Conservation (phyloP, 1,140 invertebrate species). For the Araneus ventricosus region DNA sequence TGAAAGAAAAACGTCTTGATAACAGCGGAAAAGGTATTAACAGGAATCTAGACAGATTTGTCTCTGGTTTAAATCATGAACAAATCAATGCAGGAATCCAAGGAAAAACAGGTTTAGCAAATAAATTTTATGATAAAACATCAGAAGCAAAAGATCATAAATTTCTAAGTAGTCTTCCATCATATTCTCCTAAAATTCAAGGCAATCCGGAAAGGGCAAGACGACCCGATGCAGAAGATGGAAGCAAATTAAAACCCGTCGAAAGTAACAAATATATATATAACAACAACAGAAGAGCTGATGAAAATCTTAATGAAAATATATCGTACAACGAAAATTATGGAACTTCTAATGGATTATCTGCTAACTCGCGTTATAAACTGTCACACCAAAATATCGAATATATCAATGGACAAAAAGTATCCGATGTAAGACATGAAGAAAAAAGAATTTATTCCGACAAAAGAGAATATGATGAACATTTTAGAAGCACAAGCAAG, state of each 20-base stretch:
- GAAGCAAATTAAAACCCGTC: neutral
- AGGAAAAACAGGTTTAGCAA: neutral
- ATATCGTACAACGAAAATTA: neutral
- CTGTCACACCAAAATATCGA: neutral
- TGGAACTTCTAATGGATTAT: neutral
- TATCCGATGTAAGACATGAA: neutral
- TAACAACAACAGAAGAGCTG: neutral
- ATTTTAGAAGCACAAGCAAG: neutral
- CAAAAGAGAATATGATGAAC: neutral
- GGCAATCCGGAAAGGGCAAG: neutral
- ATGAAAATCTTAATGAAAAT: neutral
- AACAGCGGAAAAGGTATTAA: neutral
- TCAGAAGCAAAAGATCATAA: neutral
- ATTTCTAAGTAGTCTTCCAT: neutral
- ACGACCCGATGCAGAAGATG: neutral
- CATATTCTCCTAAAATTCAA: neutral
- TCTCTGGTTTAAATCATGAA: neutral
- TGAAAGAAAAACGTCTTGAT: neutral
- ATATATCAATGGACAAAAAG: neutral
- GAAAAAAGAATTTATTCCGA: neutral
- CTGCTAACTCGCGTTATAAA: neutral
- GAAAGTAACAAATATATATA: neutral
- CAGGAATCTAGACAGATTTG: neutral
- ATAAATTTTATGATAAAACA: neutral
- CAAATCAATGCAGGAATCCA: no score